These are phyloP conservation scores for Colletes gigas DNA, from an alignment of 1,140 invertebrate genomes.

Conservation along the genomic window DNA sequence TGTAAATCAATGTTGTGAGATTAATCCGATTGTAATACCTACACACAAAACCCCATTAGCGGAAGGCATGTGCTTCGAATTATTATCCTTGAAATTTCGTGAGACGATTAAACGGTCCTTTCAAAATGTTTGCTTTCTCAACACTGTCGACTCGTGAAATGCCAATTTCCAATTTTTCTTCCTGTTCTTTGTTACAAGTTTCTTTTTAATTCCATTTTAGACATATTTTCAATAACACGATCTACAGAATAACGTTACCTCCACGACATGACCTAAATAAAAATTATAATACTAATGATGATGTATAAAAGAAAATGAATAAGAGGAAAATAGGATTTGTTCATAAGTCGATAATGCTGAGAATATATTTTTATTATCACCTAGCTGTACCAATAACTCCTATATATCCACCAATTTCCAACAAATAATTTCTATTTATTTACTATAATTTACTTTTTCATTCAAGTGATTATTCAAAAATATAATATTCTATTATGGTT, in stretches of 20 bases:
- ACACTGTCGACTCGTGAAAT: neutral
- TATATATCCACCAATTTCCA: neutral
- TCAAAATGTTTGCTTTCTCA: constrained; percentile 26
- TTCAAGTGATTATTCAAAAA: too few species aligned
- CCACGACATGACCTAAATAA: too few species aligned
- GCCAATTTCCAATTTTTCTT: neutral
- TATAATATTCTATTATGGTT: too few species aligned
- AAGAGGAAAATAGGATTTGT: neutral
- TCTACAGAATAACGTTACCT: too few species aligned
- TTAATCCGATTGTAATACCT: constrained; percentile 67
- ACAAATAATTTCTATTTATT: neutral
- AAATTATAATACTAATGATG: too few species aligned
- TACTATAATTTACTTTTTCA: neutral
- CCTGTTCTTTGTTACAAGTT: too few species aligned
- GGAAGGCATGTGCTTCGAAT: constrained; percentile 63
- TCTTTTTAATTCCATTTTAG: too few species aligned
- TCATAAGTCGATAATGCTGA: neutral
- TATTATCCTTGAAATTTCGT: constrained; percentile 68
- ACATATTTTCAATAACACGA: too few species aligned
- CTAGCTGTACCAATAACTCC: neutral
- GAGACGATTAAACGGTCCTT: constrained; percentile 67
- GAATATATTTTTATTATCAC: neutral
- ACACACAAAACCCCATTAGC: constrained; percentile 66
- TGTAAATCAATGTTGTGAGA: constrained; percentile 68
- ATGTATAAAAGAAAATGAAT: too few species aligned